Base-by-base conservation (phyloP, 2,797 vertebrate genomes). In the Myotis daubentonii region DNA sequence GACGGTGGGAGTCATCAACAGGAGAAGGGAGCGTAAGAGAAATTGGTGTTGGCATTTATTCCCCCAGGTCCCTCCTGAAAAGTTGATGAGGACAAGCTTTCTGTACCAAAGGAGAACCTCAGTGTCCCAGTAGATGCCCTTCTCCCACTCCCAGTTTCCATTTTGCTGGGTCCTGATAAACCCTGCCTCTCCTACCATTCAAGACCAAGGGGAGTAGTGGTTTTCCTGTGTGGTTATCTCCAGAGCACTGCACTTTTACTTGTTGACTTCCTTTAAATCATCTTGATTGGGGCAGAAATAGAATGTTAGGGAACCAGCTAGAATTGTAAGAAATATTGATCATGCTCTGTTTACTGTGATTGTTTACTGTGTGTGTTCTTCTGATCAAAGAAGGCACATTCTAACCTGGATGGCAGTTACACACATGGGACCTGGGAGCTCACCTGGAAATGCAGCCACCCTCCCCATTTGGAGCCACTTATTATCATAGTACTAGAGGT, bases 181-280 rank as follows among this genome's bases (percentile, higher is more conserved):
- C 6, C 47, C 17, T n/a, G 8, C 3, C 1, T 79, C 10, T 0
- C 4, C 23, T 57, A 38, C 17, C 1, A 3, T 60, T 74, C 20
- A 85, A 85, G n/a, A 12, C 7, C 5, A 9, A 49, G 2, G 10
- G 8, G 15, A 23, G 10, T 15, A 68, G 16, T 17, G 9, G 3
- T 2, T 71, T 71, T 87, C 7, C 3, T 36, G 1, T 22, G n/a
- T n/a, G 6, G 12, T 68, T n/a, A 16, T 57, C 44, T 65, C 22
- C 71, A 83, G 15, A 55, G 17, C 16, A 23, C 13, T 23, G 16
- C 44, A 23, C 6, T 36, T 44, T 71, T 36, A 22, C 17, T 90
- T 62, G 22, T 13, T 72, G 38, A 51, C 55, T 78, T 90, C 72
- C 53, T 49, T 75, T 38, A 84, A 70, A 60, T 1, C 11, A 83